Evolutionary conservation across 2,888 invertebrate species (phyloP).

Genomic region (Cryptocephalus moraei): DNA sequence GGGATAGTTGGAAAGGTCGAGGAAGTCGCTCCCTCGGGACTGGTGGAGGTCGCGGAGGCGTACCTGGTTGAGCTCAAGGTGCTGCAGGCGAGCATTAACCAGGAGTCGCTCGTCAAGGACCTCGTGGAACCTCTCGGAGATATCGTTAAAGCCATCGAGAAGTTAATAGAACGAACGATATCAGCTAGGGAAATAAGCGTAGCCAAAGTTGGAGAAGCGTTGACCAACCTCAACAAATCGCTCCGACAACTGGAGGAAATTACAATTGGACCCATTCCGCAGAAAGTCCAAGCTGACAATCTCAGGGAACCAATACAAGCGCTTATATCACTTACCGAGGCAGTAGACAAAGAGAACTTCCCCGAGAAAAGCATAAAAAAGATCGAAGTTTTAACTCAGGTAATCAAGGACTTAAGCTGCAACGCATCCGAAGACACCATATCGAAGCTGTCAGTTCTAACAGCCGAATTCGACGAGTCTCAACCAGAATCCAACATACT

Average conservation of each 20-base stretch:
- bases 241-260: background rate
- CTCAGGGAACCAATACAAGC: conserved; percentile 27
- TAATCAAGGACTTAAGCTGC: background rate
- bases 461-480: too few species aligned
- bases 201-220: conserved; percentile 7
- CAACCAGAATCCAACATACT: too few species aligned
- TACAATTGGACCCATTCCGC: background rate
- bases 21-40: background rate
- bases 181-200: conserved; percentile 13
- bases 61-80: background rate
- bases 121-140: conserved; percentile 36
- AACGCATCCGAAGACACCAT: background rate
- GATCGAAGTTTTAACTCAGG: background rate
- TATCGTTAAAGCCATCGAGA: conserved; percentile 26
- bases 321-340: conserved; percentile 7
- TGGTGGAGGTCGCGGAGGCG: background rate
- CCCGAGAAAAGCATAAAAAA: background rate
- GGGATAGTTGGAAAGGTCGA: background rate
- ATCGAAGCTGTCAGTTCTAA: background rate
- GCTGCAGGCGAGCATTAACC: conserved; percentile 30
- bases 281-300: background rate
- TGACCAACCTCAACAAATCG: background rate
- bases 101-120: conserved; percentile 34
- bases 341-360: background rate
- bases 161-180: conserved; percentile 21